These are phyloP conservation scores for Toxostoma redivivum DNA, from an alignment of 2,113 vertebrate genomes.

Conservation along the genomic window DNA sequence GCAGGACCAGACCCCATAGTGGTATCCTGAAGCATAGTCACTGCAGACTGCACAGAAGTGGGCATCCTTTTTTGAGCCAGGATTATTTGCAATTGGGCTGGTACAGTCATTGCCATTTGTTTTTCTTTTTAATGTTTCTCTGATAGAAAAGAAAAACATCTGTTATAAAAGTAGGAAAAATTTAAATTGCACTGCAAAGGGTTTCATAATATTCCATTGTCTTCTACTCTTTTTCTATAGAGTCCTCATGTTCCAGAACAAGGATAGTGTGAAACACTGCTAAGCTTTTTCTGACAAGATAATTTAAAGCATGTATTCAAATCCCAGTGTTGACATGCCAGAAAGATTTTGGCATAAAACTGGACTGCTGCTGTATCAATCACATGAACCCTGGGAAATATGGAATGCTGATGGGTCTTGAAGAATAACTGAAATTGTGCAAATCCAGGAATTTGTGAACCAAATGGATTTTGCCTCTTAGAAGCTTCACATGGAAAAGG, in stretches of 20 bases:
- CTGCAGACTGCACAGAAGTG: slow-evolving; percentile 96
- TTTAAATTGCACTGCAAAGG: background rate
- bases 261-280: background rate
- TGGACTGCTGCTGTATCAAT: background rate
- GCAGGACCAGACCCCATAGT: slow-evolving; percentile 98
- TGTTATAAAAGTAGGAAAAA: background rate
- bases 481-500: background rate
- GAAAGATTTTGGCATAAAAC: background rate
- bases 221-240: background rate
- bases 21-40: slow-evolving; percentile 98
- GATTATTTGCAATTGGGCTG: slow-evolving; percentile 70
- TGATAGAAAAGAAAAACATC: slow-evolving; percentile 63
- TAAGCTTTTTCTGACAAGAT: background rate
- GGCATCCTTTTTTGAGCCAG: slow-evolving; percentile 81
- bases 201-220: background rate
- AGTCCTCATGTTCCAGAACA: background rate
- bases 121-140: slow-evolving; percentile 77
- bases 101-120: slow-evolving; percentile 57
- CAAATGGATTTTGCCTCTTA: background rate
- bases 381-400: background rate
- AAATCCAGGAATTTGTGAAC: background rate
- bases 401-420: background rate
- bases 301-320: background rate
- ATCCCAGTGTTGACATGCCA: background rate
- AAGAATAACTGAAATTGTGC: background rate